Evolutionary conservation across 2,113 vertebrate genomes (phyloP), one percentile per base, ranked within the genome.

Genomic region (Myrmecophaga tridactyla): DNA sequence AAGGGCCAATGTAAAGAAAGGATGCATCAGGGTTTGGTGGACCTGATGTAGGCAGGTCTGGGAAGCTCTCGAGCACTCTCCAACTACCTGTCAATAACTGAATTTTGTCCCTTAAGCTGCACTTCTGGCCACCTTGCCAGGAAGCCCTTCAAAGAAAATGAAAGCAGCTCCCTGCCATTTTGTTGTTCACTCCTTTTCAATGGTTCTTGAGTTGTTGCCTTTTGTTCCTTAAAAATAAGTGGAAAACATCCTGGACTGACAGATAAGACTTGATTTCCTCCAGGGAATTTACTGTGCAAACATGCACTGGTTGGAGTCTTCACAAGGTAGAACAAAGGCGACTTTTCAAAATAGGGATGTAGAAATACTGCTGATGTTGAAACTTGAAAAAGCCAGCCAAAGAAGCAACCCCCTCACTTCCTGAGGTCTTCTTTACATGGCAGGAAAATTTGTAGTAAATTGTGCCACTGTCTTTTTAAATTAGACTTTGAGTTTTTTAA

Each of bases 151-250:
- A 87, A 81, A 90, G 87, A 69, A 96, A 94, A 92, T 92, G 53
- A 84, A 92, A 94, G 72, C 17, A 75, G 60, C 76, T 77, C 20
- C n/a, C n/a, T 73, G 73, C 53, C 69, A 83, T 69, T 89, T 81
- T 89, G 89, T 73, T 65, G 56, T 65, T 91, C 34, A 39, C 39
- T 78, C 58, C 43, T 65, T 76, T 81, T 70, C 63, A 94, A 87
- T 69, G 65, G 46, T 58, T 97, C 36, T 70, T 84, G 83, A 72
- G 41, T 82, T 85, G 77, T 89, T 97, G 92, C 82, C 73, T 92
- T 81, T 92, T 90, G 10, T 41, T 31, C 25, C 43, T 93, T 73
- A 65, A 82, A 96, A 96, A 48, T 86, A 96, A 94, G 88, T 92
- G 36, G 90, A 81, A 90, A 81, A 73, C 0, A 0, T 70, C 91